These are phyloP conservation scores for Protonibea diacanthus DNA, from an alignment of 2,797 vertebrate species.

Conservation along the genomic window DNA sequence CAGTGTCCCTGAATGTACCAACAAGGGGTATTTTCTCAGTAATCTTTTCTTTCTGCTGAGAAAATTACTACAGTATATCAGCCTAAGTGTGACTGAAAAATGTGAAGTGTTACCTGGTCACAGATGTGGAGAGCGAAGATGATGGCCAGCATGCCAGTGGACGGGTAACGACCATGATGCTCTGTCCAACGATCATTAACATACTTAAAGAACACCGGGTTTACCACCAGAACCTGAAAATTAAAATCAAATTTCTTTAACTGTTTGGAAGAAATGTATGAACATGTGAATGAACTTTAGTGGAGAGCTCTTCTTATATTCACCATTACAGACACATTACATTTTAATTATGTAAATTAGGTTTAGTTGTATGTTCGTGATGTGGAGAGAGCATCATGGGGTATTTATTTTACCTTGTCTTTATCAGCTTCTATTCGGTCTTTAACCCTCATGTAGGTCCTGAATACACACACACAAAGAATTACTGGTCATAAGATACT, in stretches of 20 bases:
- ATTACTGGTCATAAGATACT: neutral
- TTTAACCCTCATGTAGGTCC: slow-evolving; percentile 88
- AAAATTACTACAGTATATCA: neutral
- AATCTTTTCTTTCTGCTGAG: neutral
- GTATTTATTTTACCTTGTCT: slow-evolving; percentile 83
- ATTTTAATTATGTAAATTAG: neutral
- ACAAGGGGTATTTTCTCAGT: neutral
- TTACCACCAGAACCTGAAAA: slow-evolving; percentile 85
- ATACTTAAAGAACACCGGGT: slow-evolving; percentile 88
- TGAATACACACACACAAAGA: slow-evolving; percentile 64
- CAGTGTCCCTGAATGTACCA: neutral
- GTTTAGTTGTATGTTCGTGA: neutral
- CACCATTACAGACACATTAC: neutral
- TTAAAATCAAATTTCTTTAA: no score
- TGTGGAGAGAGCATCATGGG: neutral
- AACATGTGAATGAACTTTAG: neutral
- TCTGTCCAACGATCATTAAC: slow-evolving; percentile 85
- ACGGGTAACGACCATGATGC: slow-evolving; percentile 84
- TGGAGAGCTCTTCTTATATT: neutral
- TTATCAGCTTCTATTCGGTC: slow-evolving; percentile 85
- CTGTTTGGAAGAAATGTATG: no score
- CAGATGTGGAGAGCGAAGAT: slow-evolving; percentile 88
- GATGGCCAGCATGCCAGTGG: slow-evolving; percentile 87
- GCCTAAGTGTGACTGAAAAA: neutral
- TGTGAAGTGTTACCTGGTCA: slow-evolving; percentile 78